phyloP scores from a whole-genome alignment of 2,113 vertebrate genomes.

The Aptenodytes forsteri region DNA sequence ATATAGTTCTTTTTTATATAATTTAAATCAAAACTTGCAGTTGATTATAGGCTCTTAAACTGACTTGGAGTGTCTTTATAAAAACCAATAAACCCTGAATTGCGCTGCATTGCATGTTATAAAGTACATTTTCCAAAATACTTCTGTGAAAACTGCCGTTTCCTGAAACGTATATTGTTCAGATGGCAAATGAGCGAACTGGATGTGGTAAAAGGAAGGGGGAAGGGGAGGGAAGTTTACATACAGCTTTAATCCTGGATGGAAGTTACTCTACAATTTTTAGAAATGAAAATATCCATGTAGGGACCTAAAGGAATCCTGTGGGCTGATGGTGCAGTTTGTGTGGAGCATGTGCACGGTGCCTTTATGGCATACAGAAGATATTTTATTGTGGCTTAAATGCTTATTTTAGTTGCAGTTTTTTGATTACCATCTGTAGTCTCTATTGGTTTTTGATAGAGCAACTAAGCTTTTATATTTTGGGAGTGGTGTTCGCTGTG shows the following conservation, averaged over 20 bases:
- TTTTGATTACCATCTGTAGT: constrained; percentile 36
- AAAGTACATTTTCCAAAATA: not conserved
- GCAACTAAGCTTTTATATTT: not conserved
- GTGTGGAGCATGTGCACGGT: not conserved
- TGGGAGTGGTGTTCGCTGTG: not conserved
- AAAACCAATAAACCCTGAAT: not conserved
- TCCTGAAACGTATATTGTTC: not conserved
- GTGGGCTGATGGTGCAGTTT: constrained; percentile 62
- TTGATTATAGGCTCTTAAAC: not conserved
- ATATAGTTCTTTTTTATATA: not conserved
- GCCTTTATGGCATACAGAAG: not conserved
- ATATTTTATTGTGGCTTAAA: not conserved
- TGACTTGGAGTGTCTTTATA: not conserved
- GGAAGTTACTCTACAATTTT: constrained; percentile 44
- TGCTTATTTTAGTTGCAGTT: not conserved
- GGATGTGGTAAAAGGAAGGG: not conserved
- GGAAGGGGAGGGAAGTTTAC: not conserved
- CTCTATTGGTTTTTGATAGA: constrained; percentile 32
- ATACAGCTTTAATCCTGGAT: not conserved
- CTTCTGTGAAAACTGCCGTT: not conserved
- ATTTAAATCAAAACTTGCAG: not conserved
- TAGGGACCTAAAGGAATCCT: constrained; percentile 68
- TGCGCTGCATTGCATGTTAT: not conserved
- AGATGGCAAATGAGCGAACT: not conserved
- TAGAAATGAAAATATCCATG: constrained; percentile 53